Evolutionary conservation across 2,113 vertebrate species (phyloP), one percentile per base, ranked within the genome.

Genomic region (Paramormyrops kingsleyae): DNA sequence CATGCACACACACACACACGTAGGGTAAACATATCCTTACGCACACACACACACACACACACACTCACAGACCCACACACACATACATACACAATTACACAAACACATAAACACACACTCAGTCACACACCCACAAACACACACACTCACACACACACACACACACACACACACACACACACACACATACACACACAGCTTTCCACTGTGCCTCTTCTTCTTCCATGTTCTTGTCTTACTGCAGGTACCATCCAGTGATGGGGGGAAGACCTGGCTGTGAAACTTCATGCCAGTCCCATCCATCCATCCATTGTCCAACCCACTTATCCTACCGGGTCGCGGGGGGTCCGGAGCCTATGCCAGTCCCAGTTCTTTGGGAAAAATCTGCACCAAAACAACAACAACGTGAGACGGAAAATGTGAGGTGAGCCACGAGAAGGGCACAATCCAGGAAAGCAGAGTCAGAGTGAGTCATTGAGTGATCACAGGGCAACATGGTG

Each of bases 51-150:
- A 66, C 21, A 27, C 42, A 31, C 50, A 31, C 27, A 27, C 62
- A 89, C 93, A 93, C n/a, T n/a, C n/a, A n/a, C n/a, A n/a, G n/a
- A 94, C 95, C 92, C 96, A 52, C 10, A 50, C 70, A 3, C 42
- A 42, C 44, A 87, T 1, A 50, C 89, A 89, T 42, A 88, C 89
- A 56, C 46, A 49, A 39, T 21, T 44, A 17, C 50, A 77, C 56
- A 90, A 92, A 56, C 9, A 42, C 13, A 87, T 50, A 92, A 91
- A 92, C 91, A 93, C 90, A 92, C 93, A 94, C 94, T 94, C 95
- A 92, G n/a, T n/a, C n/a, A 15, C 49, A 47, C 10, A 49, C 49
- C 31, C 84, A 31, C 4, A 44, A 2, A 44, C 15, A 2, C 46
- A 24, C n/a, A n/a, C n/a, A n/a, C n/a, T n/a, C 46, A 50, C 74